These are phyloP conservation scores for Melanotaenia trifasciata DNA, from an alignment of 2,797 vertebrate species.

Conservation along the genomic window DNA sequence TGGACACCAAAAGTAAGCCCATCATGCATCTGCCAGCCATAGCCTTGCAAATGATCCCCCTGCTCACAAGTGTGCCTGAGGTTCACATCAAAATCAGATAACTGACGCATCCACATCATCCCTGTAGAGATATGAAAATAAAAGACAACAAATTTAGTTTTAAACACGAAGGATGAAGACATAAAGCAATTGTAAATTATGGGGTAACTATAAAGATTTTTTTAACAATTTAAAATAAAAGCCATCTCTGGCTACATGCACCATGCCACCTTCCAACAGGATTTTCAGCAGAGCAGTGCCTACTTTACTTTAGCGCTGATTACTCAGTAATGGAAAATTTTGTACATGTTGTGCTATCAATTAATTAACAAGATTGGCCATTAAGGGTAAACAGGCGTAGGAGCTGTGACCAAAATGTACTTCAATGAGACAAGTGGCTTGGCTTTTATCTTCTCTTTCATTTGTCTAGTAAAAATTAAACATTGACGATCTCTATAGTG, in stretches of 20 bases:
- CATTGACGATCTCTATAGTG: too few relatives aligned
- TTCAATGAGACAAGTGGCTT: slow-evolving; percentile 23
- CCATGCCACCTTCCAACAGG: not conserved
- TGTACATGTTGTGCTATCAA: slow-evolving; percentile 20
- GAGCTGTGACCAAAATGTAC: slow-evolving; percentile 21
- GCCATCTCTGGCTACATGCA: not conserved
- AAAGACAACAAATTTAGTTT: not conserved
- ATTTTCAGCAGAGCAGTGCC: slow-evolving; percentile 3
- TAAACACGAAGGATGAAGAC: not conserved
- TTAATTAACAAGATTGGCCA: slow-evolving; percentile 21
- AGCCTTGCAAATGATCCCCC: slow-evolving; percentile 86
- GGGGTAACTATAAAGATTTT: not conserved
- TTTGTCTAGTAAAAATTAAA: too few relatives aligned
- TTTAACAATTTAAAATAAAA: not conserved
- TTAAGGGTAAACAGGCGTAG: too few relatives aligned
- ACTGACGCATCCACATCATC: slow-evolving; percentile 95
- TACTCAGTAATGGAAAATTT: slow-evolving; percentile 28
- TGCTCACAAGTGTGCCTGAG: slow-evolving; percentile 94
- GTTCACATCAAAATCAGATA: slow-evolving; percentile 80
- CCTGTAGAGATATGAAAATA: slow-evolving; percentile 73
- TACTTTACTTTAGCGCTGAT: slow-evolving; percentile 2
- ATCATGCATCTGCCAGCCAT: slow-evolving; percentile 94
- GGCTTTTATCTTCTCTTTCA: too few relatives aligned
- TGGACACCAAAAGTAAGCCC: slow-evolving; percentile 92
- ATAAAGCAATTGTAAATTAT: not conserved